A percentile compares a stretch with the other conserved stretches of the same genome.
phyloP scores from a whole-genome alignment of 2,113 vertebrate species.

The Antennarius striatus region DNA sequence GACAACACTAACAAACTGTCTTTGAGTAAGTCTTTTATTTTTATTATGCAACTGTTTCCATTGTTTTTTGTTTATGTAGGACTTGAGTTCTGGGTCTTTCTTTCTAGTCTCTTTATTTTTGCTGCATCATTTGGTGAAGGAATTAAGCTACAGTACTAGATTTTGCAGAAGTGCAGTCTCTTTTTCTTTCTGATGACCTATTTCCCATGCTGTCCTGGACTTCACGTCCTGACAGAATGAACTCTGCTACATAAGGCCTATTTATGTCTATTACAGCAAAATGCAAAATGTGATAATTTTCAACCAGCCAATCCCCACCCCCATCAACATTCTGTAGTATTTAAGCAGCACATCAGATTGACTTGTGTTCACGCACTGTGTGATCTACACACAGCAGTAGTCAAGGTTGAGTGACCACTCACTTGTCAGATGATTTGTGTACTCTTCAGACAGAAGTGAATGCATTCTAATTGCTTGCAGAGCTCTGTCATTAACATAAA shows the following conservation, averaged over 20 bases:
- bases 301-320: background rate
- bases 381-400: slow-evolving; percentile 33
- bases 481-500: slow-evolving; percentile 65
- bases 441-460: slow-evolving; percentile 48
- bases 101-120: slow-evolving; percentile 42
- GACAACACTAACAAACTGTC: slow-evolving; percentile 99
- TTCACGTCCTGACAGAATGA: slow-evolving; percentile 35
- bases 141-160: slow-evolving; percentile 70
- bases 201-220: slow-evolving; percentile 28
- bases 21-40: slow-evolving; percentile 91
- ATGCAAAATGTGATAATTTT: slow-evolving; percentile 34
- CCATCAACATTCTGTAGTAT: slow-evolving; percentile 15
- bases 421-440: slow-evolving; percentile 65
- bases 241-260: slow-evolving; percentile 24
- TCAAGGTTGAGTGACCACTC: slow-evolving; percentile 64
- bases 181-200: slow-evolving; percentile 61
- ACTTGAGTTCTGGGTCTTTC: slow-evolving; percentile 53
- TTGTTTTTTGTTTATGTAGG: slow-evolving; percentile 61
- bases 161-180: slow-evolving; percentile 67
- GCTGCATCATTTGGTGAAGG: slow-evolving; percentile 58
- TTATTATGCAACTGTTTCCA: slow-evolving; percentile 64
- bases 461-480: slow-evolving; percentile 60
- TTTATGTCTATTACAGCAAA: slow-evolving; percentile 28
- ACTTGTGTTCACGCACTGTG: slow-evolving; percentile 39
- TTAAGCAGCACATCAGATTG: slow-evolving; percentile 21